Evolutionary conservation across 2,113 vertebrate species (phyloP).

Genomic region (Diadophis punctatus): DNA sequence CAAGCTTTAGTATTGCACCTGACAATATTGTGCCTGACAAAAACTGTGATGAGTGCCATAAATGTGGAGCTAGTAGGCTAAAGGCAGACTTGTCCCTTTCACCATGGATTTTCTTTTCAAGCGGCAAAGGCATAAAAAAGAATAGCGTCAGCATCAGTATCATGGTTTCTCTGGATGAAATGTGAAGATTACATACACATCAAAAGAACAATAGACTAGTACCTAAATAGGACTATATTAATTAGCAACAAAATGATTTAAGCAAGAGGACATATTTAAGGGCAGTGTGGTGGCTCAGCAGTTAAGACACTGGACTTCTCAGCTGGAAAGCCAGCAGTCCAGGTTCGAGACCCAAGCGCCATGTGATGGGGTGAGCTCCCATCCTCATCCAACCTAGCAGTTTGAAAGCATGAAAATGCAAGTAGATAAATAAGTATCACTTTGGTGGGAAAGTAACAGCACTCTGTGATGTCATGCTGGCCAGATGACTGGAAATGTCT

Average conservation of each 20-base stretch:
- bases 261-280: conserved; percentile 22
- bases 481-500: not conserved
- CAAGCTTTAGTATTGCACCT: not conserved
- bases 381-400: not conserved
- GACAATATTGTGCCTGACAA: not conserved
- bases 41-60: not conserved
- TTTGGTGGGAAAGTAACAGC: not conserved
- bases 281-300: not conserved
- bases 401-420: not conserved
- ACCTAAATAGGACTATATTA: not conserved
- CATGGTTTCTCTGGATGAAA: not conserved
- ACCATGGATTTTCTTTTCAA: not conserved
- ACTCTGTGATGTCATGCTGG: not conserved
- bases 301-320: not conserved
- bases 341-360: not conserved
- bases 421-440: too few relatives aligned
- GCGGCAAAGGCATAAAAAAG: not conserved
- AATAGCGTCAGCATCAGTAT: not conserved
- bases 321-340: not conserved
- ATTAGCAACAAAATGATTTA: not conserved
- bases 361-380: not conserved
- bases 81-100: not conserved
- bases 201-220: not conserved
- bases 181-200: not conserved
- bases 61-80: not conserved